Conservation (phyloP, 2,797 vertebrate species). For the Buceros bicornis region DNA sequence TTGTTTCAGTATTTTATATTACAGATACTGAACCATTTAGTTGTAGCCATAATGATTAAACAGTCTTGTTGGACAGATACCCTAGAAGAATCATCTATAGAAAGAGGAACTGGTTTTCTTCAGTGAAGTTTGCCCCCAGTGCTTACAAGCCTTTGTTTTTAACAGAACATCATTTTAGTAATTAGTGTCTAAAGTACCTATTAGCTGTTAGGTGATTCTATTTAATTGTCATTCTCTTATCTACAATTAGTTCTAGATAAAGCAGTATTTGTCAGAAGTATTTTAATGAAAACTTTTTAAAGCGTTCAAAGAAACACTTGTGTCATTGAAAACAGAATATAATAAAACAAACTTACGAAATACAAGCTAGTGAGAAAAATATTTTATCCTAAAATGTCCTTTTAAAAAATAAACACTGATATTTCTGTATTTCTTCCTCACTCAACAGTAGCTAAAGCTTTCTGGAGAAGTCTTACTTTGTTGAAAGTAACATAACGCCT, state of each 20-base stretch:
- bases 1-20: constrained; percentile 2
- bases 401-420: neutral
- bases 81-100: neutral
- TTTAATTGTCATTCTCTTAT: neutral
- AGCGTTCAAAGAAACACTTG: neutral
- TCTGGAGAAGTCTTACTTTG: neutral
- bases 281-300: neutral
- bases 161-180: neutral
- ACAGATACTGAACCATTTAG: neutral
- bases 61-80: neutral
- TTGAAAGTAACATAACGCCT: neutral
- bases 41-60: neutral
- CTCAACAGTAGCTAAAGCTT: neutral
- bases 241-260: neutral
- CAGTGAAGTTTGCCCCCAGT: neutral
- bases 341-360: neutral
- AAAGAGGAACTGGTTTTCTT: neutral
- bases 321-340: neutral
- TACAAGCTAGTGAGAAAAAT: neutral
- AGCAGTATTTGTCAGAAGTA: neutral
- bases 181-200: neutral
- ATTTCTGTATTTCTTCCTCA: neutral
- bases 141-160: neutral
- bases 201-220: neutral
- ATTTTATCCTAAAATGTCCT: neutral